phyloP scores from a whole-genome alignment of 2,113 vertebrate species.

The Malaclemys terrapin region DNA sequence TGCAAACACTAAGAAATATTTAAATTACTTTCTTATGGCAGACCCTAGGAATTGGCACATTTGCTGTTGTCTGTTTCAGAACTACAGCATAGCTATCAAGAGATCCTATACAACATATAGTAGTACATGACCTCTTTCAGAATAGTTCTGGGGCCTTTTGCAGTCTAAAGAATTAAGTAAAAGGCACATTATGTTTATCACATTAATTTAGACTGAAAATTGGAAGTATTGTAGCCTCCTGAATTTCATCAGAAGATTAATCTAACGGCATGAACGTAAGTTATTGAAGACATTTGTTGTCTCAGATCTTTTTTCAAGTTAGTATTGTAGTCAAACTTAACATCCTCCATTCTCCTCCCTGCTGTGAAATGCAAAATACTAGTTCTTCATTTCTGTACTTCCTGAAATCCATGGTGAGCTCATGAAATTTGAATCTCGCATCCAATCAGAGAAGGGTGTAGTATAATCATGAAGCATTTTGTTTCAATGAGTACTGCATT shows the following conservation, averaged over 20 bases:
- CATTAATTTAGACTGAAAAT: background rate
- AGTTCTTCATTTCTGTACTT: background rate
- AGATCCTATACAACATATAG: rapidly evolving
- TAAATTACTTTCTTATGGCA: background rate
- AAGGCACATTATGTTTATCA: rapidly evolving
- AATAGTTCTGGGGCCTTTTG: background rate
- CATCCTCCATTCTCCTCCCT: rapidly evolving
- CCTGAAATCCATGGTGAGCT: conserved; percentile 4
- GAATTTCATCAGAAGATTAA: background rate
- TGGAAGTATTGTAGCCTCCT: background rate
- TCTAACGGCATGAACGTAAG: background rate
- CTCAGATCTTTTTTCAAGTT: background rate
- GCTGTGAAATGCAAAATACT: background rate
- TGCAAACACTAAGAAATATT: background rate
- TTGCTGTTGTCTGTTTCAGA: background rate
- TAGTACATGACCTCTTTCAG: background rate
- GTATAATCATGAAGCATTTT: background rate
- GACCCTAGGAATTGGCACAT: background rate
- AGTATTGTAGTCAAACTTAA: background rate
- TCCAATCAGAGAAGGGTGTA: background rate
- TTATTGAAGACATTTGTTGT: background rate
- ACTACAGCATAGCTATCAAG: background rate
- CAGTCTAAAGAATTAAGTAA: background rate
- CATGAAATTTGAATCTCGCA: background rate
- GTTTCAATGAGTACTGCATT: background rate